phyloP scores from a whole-genome alignment of 1,140 invertebrate genomes.

The Nymphalis io region DNA sequence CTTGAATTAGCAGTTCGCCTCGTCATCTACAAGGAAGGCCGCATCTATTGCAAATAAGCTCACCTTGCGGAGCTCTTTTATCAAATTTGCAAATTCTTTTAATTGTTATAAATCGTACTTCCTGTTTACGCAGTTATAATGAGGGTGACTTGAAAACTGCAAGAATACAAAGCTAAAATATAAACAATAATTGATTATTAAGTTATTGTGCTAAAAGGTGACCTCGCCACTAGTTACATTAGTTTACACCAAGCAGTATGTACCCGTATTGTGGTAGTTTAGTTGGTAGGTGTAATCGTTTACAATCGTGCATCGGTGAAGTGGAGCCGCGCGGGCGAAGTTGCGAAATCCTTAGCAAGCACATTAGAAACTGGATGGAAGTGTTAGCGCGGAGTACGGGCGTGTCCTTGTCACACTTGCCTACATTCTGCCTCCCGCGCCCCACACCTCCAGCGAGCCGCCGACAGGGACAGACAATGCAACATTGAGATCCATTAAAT shows the following conservation, averaged over 20 bases:
- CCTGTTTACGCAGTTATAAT: conserved; percentile 7
- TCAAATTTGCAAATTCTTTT: conserved; percentile 47
- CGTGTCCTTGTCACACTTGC: conserved; percentile 80
- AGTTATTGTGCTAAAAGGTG: conserved; percentile 30
- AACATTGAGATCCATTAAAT: conserved; percentile 67
- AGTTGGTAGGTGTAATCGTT: conserved; percentile 65
- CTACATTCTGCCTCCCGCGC: conserved; percentile 74
- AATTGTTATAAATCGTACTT: conserved; percentile 33
- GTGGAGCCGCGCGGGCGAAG: conserved; percentile 59
- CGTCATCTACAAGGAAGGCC: conserved; percentile 63
- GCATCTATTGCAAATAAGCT: conserved; percentile 63
- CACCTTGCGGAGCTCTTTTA: conserved; percentile 57
- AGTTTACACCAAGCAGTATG: conserved; percentile 43
- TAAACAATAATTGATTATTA: conserved; percentile 8
- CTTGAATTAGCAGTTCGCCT: conserved; percentile 60
- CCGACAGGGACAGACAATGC: conserved; percentile 71
- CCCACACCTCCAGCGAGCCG: conserved; percentile 47
- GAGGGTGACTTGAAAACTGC: conserved; percentile 3
- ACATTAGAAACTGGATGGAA: conserved; percentile 79
- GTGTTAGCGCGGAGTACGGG: conserved; percentile 76
- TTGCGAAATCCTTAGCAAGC: conserved; percentile 74
- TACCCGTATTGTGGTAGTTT: conserved; percentile 55
- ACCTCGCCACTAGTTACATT: conserved; percentile 26
- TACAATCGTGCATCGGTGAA: conserved; percentile 60
- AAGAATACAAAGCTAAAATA: conserved; percentile 28